phyloP scores from a whole-genome alignment of 2,888 invertebrate genomes.

The Conchocele bisecta region DNA sequence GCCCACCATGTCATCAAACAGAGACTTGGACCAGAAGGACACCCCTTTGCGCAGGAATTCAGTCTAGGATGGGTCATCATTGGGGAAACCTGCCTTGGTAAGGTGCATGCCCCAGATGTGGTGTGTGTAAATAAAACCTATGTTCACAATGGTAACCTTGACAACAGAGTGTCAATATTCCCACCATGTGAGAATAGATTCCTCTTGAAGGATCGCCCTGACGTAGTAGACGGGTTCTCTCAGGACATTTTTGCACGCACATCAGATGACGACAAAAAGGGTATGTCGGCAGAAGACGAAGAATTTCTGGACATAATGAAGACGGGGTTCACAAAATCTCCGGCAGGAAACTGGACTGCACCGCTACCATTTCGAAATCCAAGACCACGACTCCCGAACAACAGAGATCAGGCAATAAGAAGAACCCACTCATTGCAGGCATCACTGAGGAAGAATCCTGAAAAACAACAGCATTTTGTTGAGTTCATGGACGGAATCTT shows the following conservation, averaged over 20 bases:
- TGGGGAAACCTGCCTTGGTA: constrained; percentile 22
- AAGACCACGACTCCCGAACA: constrained; percentile 31
- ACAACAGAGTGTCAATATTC: constrained; percentile 13
- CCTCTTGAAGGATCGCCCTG: not conserved
- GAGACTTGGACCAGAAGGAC: constrained; percentile 4
- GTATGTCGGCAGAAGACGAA: constrained; percentile 22
- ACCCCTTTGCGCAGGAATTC: constrained; percentile 16
- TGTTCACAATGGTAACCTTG: not conserved
- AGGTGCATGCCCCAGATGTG: constrained; percentile 3
- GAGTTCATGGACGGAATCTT: constrained; percentile 35
- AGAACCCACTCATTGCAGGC: constrained; percentile 16
- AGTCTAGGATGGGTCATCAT: constrained; percentile 19
- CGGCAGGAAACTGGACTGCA: constrained; percentile 16
- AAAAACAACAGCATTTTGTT: constrained; percentile 38
- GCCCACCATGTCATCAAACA: constrained; percentile 33
- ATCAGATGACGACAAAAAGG: constrained; percentile 15
- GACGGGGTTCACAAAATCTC: constrained; percentile 1
- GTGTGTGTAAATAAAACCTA: constrained; percentile 11
- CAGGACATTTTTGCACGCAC: constrained; percentile 18
- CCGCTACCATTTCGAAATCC: constrained; percentile 34
- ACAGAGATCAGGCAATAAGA: constrained; percentile 19
- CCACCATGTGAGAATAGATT: constrained; percentile 6
- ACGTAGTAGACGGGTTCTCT: not conserved
- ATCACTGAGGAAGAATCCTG: constrained; percentile 13
- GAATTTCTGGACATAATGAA: constrained; percentile 33